Conservation (phyloP, 2,797 vertebrate genomes). For the Danio aesculapii region DNA sequence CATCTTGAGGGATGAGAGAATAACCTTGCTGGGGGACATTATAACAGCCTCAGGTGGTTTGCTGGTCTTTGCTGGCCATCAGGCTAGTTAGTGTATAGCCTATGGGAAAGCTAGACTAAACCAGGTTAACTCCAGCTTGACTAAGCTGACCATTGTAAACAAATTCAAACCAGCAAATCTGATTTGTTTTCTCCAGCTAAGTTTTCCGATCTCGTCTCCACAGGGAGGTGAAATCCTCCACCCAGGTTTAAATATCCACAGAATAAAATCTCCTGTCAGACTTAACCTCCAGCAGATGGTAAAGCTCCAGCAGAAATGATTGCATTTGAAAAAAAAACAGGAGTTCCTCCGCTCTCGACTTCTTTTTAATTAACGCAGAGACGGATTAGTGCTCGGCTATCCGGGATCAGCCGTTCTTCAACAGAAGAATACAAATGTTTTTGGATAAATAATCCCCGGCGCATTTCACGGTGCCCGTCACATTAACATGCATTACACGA, state of each 20-base stretch:
- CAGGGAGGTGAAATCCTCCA: slow-evolving; percentile 49
- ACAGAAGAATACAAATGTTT: slow-evolving; percentile 86
- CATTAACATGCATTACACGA: slow-evolving; percentile 83
- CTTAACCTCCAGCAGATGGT: slow-evolving; percentile 96
- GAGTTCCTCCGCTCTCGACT: slow-evolving; percentile 85
- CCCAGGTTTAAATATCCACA: slow-evolving; percentile 83
- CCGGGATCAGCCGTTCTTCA: slow-evolving; percentile 83
- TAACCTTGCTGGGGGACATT: background rate
- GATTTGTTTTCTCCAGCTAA: background rate
- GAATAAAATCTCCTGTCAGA: slow-evolving; percentile 85
- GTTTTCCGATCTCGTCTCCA: slow-evolving; percentile 44
- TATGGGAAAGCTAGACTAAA: background rate
- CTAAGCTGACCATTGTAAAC: background rate
- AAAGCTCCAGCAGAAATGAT: slow-evolving; percentile 94
- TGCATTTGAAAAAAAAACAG: slow-evolving; percentile 85
- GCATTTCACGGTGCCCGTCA: slow-evolving; percentile 74
- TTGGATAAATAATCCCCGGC: slow-evolving; percentile 83
- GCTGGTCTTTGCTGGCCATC: background rate
- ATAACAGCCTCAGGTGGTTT: background rate
- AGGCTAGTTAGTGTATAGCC: too few relatives aligned
- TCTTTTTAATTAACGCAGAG: slow-evolving; percentile 93
- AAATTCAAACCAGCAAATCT: background rate
- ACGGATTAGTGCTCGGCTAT: slow-evolving; percentile 89
- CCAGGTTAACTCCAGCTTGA: background rate
- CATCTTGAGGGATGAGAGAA: background rate